A percentile compares a stretch with the other conserved stretches of the same genome.
Conservation (phyloP, 1,140 invertebrate species). For the Brachionus calyciflorus region DNA sequence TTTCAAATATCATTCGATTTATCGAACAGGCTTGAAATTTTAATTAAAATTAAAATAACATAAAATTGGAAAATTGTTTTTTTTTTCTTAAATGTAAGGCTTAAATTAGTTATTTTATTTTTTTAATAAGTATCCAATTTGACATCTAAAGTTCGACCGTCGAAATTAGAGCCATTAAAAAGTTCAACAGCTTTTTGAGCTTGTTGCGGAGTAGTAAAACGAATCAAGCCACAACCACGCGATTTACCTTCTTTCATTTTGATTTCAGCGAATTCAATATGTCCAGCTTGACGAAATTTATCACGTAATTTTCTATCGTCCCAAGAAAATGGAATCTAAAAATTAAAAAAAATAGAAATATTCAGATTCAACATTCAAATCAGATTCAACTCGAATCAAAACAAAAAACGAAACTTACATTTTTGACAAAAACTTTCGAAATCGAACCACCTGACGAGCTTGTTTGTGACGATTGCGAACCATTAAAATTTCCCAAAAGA, state of each 20-base stretch:
- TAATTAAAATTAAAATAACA: too few relatives aligned
- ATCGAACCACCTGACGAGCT: not conserved
- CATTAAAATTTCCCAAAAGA: constrained; percentile 35
- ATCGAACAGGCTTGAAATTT: too few relatives aligned
- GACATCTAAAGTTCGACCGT: constrained; percentile 41
- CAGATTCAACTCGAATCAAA: too few relatives aligned
- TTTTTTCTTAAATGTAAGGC: too few relatives aligned
- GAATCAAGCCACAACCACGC: constrained; percentile 73
- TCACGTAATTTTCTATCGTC: constrained; percentile 47
- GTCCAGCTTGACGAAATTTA: constrained; percentile 53
- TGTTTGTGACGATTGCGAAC: not conserved
- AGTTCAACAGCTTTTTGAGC: constrained; percentile 74
- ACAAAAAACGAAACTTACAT: constrained; percentile 65
- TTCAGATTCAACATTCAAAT: not conserved
- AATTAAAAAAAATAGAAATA: not conserved
- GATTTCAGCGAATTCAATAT: constrained; percentile 88
- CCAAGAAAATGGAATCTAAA: constrained; percentile 50
- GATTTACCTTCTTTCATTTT: constrained; percentile 67
- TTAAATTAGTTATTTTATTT: too few relatives aligned
- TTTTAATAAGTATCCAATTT: constrained; percentile 24
- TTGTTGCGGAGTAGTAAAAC: constrained; percentile 80
- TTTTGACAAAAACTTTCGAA: constrained; percentile 70
- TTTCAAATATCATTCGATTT: too few relatives aligned
- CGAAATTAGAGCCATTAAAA: constrained; percentile 45
- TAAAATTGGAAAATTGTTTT: too few relatives aligned